Evolutionary conservation across 1,140 invertebrate genomes (phyloP).

Genomic region (Philopotamus ludificatus): DNA sequence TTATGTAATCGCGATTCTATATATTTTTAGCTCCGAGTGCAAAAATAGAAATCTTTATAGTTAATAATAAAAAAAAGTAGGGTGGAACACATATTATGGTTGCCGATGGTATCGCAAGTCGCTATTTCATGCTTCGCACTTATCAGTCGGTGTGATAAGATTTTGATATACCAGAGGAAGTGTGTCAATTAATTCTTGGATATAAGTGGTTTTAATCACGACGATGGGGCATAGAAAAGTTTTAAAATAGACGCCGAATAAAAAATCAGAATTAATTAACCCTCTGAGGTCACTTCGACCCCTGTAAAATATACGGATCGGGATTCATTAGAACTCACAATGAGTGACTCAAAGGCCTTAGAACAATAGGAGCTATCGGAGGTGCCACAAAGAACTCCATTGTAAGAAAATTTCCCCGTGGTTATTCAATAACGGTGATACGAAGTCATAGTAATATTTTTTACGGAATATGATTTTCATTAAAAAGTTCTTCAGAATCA

Average conservation of each 20-base stretch:
- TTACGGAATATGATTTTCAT: no score
- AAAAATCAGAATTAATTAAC: neutral
- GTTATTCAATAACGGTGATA: no score
- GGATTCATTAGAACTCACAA: neutral
- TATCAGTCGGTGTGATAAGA: neutral
- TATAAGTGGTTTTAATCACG: neutral
- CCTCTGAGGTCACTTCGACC: neutral
- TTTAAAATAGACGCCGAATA: neutral
- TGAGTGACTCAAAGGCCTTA: neutral
- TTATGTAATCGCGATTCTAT: no score
- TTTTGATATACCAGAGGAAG: neutral
- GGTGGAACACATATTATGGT: no score
- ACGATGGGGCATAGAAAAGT: neutral
- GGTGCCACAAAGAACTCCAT: no score
- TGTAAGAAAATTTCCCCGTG: no score
- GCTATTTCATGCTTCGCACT: neutral
- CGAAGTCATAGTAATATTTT: no score
- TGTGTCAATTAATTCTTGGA: slow-evolving; percentile 9
- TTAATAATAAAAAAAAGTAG: no score
- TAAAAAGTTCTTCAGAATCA: no score
- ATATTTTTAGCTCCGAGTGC: no score
- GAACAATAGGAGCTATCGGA: neutral
- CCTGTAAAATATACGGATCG: neutral
- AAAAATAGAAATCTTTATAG: no score
- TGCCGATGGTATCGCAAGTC: neutral